phyloP scores from a whole-genome alignment of 2,888 invertebrate genomes.

The Pandemis heparana region DNA sequence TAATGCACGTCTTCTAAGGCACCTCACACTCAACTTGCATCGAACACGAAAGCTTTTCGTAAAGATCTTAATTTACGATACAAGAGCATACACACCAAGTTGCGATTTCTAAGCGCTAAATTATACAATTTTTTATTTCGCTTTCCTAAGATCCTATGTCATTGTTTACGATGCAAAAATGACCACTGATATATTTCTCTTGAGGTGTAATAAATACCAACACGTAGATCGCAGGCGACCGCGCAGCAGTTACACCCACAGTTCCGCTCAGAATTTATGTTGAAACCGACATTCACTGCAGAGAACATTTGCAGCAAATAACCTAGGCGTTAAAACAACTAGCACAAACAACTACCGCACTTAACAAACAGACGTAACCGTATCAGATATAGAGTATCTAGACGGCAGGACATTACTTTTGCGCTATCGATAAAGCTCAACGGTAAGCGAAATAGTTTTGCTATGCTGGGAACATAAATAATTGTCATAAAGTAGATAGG shows the following conservation, averaged over 20 bases:
- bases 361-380: slow-evolving; percentile 85
- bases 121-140: neutral
- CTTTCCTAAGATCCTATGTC: slow-evolving; percentile 48
- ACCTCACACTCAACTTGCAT: slow-evolving; percentile 16
- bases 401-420: slow-evolving; percentile 82
- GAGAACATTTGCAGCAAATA: slow-evolving; percentile 82
- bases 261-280: slow-evolving; percentile 83
- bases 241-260: slow-evolving; percentile 82
- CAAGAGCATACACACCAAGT: neutral
- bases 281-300: slow-evolving; percentile 79
- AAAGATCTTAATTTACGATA: neutral
- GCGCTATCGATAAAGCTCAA: slow-evolving; percentile 85
- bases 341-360: slow-evolving; percentile 81
- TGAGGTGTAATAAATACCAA: slow-evolving; percentile 75
- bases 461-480: slow-evolving; percentile 81
- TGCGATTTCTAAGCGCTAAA: neutral
- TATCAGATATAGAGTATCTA: slow-evolving; percentile 83
- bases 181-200: slow-evolving; percentile 69
- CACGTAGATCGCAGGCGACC: slow-evolving; percentile 69
- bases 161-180: slow-evolving; percentile 62
- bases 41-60: neutral
- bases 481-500: slow-evolving; percentile 84
- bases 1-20: slow-evolving; percentile 27
- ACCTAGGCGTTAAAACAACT: slow-evolving; percentile 84
- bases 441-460: slow-evolving; percentile 84